A percentile compares a stretch with the other conserved stretches of the same genome.
phyloP scores from a whole-genome alignment of 2,797 vertebrate species.

The Neosilurus hyrtlii region DNA sequence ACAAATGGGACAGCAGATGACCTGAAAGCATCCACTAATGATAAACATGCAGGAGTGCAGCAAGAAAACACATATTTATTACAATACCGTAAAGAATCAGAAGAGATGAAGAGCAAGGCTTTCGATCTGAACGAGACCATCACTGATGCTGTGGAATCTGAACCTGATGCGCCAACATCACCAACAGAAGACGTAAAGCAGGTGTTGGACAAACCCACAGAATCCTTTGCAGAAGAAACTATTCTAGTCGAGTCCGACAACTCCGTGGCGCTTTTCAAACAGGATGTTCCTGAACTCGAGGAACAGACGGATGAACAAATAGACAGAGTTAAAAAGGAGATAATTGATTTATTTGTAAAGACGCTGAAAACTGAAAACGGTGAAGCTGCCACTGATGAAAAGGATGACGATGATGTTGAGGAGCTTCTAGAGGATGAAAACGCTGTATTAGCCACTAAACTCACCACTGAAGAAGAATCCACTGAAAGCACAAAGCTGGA shows the following conservation, averaged over 20 bases:
- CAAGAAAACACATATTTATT: background rate
- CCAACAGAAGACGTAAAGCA: background rate
- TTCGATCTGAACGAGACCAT: background rate
- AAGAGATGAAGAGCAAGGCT: background rate
- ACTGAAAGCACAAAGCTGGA: conserved; percentile 17
- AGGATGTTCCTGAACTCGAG: background rate
- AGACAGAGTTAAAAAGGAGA: conserved; percentile 41
- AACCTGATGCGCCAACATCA: background rate
- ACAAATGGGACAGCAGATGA: background rate
- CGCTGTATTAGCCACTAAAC: conserved; percentile 63
- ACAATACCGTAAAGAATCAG: background rate
- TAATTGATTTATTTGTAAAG: conserved; percentile 24
- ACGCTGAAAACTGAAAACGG: conserved; percentile 38
- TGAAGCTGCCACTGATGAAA: conserved; percentile 22
- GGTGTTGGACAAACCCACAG: background rate
- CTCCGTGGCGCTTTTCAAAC: background rate
- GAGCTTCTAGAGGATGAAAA: conserved; percentile 92
- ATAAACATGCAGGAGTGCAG: background rate
- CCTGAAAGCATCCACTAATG: background rate
- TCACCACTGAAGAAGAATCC: background rate
- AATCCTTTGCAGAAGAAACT: background rate
- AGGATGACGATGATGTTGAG: conserved; percentile 55
- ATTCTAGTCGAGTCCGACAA: background rate
- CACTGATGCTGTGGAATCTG: conserved; percentile 1
- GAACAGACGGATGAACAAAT: conserved; percentile 47